Percentiles rank a stretch among this genome's conserved stretches.
phyloP scores from a whole-genome alignment of 2,888 invertebrate species.

The Pachliopta kotzebuea region DNA sequence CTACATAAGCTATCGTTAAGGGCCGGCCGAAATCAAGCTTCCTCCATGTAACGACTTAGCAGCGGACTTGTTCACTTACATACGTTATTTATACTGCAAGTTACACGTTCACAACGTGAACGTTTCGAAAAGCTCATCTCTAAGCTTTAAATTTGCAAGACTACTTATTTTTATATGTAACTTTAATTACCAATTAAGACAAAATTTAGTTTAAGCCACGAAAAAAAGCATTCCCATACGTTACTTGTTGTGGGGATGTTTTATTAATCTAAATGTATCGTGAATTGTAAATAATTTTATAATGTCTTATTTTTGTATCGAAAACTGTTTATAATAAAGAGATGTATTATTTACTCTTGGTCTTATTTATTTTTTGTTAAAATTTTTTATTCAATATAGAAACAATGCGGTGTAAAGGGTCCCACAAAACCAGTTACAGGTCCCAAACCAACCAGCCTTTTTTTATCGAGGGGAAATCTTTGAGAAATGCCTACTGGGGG shows the following conservation, averaged over 20 bases:
- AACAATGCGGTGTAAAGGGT: too few relatives aligned
- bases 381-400: too few relatives aligned
- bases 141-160: constrained; percentile 55
- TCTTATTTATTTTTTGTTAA: background rate
- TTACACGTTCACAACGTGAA: constrained; percentile 15
- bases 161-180: constrained; percentile 38
- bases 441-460: too few relatives aligned
- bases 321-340: constrained; percentile 64
- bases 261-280: constrained; percentile 3
- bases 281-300: constrained; percentile 24
- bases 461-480: too few relatives aligned
- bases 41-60: background rate
- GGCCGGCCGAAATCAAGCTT: constrained; percentile 2
- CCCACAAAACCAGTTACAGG: too few relatives aligned
- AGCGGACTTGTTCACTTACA: constrained; percentile 29
- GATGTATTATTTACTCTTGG: constrained; percentile 12
- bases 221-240: constrained; percentile 13
- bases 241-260: constrained; percentile 2
- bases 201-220: constrained; percentile 12
- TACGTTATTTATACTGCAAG: constrained; percentile 20
- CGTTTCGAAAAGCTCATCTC: constrained; percentile 28
- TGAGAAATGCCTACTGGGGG: too few relatives aligned
- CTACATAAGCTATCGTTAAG: constrained; percentile 21
- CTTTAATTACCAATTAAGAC: constrained; percentile 13
- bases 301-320: constrained; percentile 58